Base-by-base conservation (phyloP, 2,113 vertebrate species). In the Petrocephalus zakoni region DNA sequence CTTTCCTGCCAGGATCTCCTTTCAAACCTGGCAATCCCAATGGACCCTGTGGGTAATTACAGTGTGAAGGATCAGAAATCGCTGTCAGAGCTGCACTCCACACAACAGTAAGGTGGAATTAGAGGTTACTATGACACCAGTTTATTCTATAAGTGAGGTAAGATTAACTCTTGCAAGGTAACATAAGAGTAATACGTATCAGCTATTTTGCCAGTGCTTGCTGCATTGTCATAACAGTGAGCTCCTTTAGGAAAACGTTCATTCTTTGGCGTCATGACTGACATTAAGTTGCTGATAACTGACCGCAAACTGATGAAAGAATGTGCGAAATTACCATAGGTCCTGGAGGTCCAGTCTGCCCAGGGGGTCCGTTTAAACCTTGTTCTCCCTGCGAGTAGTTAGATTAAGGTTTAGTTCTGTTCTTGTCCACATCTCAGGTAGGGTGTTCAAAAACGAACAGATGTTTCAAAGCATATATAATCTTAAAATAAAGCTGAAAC, bases 21-120 rank as follows among this genome's bases (percentile, higher is more conserved):
- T 96, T 98, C 90, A 99, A 93, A 58, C 98, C 98, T 1, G 93
- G 97, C 83, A 98, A 95, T 89, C 98, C 97, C 10, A 95, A 47
- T 3, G 98, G 98, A 0, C 98, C 98, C 98, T 99, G 89, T 61
- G 52, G 89, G 89, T 21, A 37, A 47, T 11, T 17, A 87, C 10
- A 64, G 34, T 11, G 42, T 64, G 8, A 87, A 55, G 37, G 37
- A 68, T 68, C 61, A 13, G n/a, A 68, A 68, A 68, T 29, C n/a
- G 15, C 11, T 21, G 46, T 9, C 21, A 83, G 47, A 83, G 19
- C 72, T 78, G 72, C 29, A 37, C 68, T 75, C 29, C 34, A 42
- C 72, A 78, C 17, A 78, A 42, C n/a, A 68, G 25, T 78, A 78
- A 42, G 34, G 34, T n/a, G 10, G 68, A 75, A 37, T 37, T 19